Evolutionary conservation across 2,888 invertebrate species (phyloP).

Genomic region (Caradrina kadenii): DNA sequence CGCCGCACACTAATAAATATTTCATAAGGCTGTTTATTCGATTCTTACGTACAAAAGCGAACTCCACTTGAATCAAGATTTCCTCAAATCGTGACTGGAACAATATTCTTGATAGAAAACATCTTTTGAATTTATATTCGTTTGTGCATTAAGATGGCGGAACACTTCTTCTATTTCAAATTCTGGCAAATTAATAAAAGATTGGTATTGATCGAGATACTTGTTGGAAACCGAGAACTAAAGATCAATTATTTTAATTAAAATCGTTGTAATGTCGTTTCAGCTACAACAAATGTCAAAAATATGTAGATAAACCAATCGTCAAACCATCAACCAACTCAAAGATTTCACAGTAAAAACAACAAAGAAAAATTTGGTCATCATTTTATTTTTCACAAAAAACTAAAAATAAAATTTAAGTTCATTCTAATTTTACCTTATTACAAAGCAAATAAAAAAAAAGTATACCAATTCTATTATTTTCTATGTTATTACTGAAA

Average conservation of each 20-base stretch:
- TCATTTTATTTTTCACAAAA: too few relatives aligned
- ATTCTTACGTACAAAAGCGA: slow-evolving; percentile 65
- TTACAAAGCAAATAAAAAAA: too few relatives aligned
- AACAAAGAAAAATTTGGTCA: too few relatives aligned
- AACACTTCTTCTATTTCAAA: slow-evolving; percentile 46
- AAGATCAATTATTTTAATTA: too few relatives aligned
- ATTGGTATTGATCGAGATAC: slow-evolving; percentile 31
- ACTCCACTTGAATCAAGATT: slow-evolving; percentile 67
- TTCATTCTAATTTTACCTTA: too few relatives aligned
- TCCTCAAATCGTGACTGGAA: slow-evolving; percentile 64
- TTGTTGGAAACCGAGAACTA: too few relatives aligned
- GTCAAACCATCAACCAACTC: too few relatives aligned
- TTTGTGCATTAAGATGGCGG: slow-evolving; percentile 49
- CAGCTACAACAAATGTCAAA: too few relatives aligned
- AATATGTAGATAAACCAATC: too few relatives aligned
- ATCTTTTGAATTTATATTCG: slow-evolving; percentile 62
- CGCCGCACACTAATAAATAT: slow-evolving; percentile 64
- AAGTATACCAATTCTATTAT: background rate
- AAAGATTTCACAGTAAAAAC: too few relatives aligned
- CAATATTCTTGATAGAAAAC: slow-evolving; percentile 65
- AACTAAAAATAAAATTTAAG: too few relatives aligned
- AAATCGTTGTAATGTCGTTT: too few relatives aligned
- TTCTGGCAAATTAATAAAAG: slow-evolving; percentile 49
- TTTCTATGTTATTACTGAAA: slow-evolving; percentile 3
- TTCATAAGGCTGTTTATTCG: slow-evolving; percentile 68